Evolutionary conservation across 2,888 invertebrate genomes (phyloP).

Genomic region (Pterobdella sp.): DNA sequence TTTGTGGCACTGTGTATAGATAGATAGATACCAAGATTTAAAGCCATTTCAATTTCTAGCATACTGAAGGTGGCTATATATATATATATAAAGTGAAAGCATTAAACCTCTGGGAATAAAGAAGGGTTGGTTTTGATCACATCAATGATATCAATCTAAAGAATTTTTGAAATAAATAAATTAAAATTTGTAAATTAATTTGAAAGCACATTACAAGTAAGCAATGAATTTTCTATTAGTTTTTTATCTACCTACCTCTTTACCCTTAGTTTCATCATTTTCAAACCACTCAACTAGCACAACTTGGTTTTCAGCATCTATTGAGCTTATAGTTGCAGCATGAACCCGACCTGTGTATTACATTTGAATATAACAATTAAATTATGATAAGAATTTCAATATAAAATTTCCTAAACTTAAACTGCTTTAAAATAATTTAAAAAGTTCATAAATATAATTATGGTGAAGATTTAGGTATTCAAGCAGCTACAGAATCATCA

Average conservation of each 20-base stretch:
- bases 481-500: too few species aligned
- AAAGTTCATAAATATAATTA: too few species aligned
- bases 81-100: not conserved
- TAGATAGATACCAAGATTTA: not conserved
- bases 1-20: too few species aligned
- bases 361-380: too few species aligned
- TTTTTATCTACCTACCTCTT: constrained; percentile 61
- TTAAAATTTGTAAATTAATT: not conserved
- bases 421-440: too few species aligned
- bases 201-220: not conserved
- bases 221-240: not conserved
- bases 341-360: constrained; percentile 81
- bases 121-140: not conserved
- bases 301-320: constrained; percentile 75
- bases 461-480: too few species aligned
- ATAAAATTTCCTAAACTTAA: too few species aligned
- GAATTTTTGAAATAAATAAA: not conserved
- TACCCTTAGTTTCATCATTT: constrained; percentile 95
- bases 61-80: too few species aligned
- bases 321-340: constrained; percentile 85
- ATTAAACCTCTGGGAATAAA: not conserved
- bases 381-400: too few species aligned
- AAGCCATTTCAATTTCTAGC: not conserved
- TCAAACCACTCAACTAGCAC: constrained; percentile 99
- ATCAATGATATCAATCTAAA: not conserved